Evolutionary conservation across 2,797 vertebrate species (phyloP).

Genomic region (Enteromius viviparus): DNA sequence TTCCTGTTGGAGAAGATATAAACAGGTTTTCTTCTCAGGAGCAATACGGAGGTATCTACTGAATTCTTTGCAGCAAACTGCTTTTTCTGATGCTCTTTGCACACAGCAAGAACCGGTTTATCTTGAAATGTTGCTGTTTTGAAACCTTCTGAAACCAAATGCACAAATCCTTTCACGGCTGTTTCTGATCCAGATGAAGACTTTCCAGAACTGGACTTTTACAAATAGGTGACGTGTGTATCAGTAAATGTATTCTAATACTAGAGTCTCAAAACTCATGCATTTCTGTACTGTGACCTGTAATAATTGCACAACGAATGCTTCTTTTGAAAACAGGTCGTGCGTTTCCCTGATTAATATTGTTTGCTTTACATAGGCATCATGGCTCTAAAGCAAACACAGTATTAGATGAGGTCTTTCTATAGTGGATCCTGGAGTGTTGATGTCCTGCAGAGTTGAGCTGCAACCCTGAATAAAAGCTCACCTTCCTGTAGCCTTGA

Average conservation of each 20-base stretch:
- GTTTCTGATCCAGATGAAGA: background rate
- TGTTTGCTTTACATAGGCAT: conserved; percentile 2
- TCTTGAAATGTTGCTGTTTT: conserved; percentile 3
- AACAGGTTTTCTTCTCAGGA: background rate
- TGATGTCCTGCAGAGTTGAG: no score
- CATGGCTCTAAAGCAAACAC: conserved; percentile 29
- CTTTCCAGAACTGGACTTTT: background rate
- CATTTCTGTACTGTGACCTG: background rate
- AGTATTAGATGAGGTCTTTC: background rate
- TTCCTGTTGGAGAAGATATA: background rate
- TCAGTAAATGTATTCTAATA: background rate
- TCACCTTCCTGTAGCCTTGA: no score
- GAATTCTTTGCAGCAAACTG: background rate
- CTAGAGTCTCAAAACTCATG: background rate
- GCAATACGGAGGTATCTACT: background rate
- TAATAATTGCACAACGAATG: background rate
- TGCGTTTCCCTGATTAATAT: background rate
- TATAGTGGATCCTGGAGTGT: no score
- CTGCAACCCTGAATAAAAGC: no score
- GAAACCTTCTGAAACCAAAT: background rate
- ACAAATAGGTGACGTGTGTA: background rate
- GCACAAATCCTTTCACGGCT: background rate
- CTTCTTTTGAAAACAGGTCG: background rate
- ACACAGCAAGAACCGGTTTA: conserved; percentile 28
- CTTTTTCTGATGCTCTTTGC: background rate